A percentile compares a stretch with the other conserved stretches of the same genome.
phyloP scores from a whole-genome alignment of 2,888 invertebrate species.

The Andrena flavipes region DNA sequence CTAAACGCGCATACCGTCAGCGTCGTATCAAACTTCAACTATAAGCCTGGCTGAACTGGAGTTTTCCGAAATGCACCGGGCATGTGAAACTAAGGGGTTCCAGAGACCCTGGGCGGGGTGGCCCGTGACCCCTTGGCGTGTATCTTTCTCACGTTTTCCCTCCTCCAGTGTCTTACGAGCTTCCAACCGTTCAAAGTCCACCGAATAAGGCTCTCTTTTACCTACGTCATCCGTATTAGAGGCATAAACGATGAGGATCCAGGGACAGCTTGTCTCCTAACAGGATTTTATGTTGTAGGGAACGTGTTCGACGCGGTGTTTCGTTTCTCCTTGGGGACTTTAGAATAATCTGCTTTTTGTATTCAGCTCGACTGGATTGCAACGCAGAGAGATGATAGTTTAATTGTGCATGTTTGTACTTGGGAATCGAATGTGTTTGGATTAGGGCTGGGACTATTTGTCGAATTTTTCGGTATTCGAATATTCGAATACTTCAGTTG shows the following conservation, averaged over 20 bases:
- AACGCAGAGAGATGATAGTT: no score
- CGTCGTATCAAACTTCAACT: conserved; percentile 76
- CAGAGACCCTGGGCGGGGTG: conserved; percentile 36
- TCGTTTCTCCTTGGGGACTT: background rate
- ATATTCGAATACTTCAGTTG: no score
- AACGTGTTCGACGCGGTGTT: background rate
- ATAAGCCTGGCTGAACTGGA: conserved; percentile 73
- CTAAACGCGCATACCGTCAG: conserved; percentile 74
- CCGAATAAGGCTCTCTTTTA: conserved; percentile 30
- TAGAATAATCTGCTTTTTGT: no score
- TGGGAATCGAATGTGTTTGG: no score
- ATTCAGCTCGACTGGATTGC: no score
- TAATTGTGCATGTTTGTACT: no score
- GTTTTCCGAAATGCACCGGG: conserved; percentile 73
- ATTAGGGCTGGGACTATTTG: no score
- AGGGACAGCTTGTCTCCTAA: background rate
- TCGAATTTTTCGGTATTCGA: no score
- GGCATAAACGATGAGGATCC: conserved; percentile 1
- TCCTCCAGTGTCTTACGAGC: conserved; percentile 46
- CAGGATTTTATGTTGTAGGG: background rate
- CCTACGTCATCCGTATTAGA: conserved; percentile 43
- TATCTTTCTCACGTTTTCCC: conserved; percentile 69
- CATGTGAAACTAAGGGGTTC: conserved; percentile 71
- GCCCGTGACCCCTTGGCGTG: conserved; percentile 60
- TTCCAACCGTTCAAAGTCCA: conserved; percentile 31